These are phyloP conservation scores for Clinocottus analis DNA, from an alignment of 2,113 vertebrate species.

Conservation along the genomic window DNA sequence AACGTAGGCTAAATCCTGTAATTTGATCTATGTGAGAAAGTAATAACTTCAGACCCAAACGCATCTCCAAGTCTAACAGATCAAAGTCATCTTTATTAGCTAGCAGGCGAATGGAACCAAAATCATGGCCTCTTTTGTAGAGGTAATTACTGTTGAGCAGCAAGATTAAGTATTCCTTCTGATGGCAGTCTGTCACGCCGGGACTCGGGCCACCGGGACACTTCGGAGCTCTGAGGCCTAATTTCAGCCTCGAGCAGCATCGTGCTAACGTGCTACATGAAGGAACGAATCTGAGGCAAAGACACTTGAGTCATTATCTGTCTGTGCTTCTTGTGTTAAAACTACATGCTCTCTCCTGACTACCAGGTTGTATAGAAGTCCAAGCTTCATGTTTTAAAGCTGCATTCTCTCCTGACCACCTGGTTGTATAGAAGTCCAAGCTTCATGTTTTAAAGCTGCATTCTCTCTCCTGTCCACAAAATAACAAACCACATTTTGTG, in stretches of 20 bases:
- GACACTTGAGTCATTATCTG: not conserved
- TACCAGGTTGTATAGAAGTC: not conserved
- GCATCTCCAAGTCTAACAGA: not conserved
- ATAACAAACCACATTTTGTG: not conserved
- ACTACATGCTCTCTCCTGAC: not conserved
- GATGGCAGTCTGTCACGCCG: not conserved
- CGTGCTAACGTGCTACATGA: not conserved
- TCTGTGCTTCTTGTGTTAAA: too few relatives aligned
- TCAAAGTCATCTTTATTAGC: not conserved
- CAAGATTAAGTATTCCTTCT: constrained; percentile 13
- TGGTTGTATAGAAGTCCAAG: too few relatives aligned
- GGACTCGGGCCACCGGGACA: constrained; percentile 33
- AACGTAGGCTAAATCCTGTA: too few relatives aligned
- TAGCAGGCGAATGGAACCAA: not conserved
- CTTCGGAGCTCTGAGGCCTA: constrained; percentile 29
- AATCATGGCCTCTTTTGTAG: not conserved
- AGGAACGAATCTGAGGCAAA: constrained; percentile 7
- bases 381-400: too few relatives aligned
- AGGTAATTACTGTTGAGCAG: constrained; percentile 9
- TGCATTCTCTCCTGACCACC: too few relatives aligned
- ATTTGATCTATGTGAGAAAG: not conserved
- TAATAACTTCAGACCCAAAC: not conserved
- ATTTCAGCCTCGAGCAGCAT: constrained; percentile 12
- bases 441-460: too few relatives aligned
- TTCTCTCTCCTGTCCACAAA: not conserved